Conservation (phyloP, 1,140 invertebrate genomes). For the Maniola jurtina region DNA sequence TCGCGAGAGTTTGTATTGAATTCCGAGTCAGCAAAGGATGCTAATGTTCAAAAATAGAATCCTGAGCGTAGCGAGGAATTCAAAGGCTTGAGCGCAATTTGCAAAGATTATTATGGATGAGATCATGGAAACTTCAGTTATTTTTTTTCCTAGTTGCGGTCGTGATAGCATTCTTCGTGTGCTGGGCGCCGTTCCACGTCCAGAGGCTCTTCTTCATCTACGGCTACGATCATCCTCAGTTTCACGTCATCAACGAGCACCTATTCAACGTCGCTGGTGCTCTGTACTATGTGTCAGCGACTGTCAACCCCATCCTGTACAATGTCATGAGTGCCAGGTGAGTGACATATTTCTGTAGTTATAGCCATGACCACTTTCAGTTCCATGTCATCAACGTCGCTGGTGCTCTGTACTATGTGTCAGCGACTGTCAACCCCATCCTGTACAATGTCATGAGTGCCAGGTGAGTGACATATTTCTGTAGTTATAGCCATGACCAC, state of each 20-base stretch:
- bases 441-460: constrained; percentile 95
- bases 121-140: too few relatives aligned
- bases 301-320: constrained; percentile 94
- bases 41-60: too few relatives aligned
- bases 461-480: constrained; percentile 40
- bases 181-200: constrained; percentile 97
- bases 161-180: constrained; percentile 96
- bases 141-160: constrained; percentile 87
- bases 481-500: constrained; percentile 68
- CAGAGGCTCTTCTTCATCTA: constrained; percentile 90
- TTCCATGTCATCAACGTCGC: constrained; percentile 85
- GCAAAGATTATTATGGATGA: too few relatives aligned
- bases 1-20: too few relatives aligned
- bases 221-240: constrained; percentile 81
- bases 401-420: constrained; percentile 92
- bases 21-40: too few relatives aligned
- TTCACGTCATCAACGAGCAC: constrained; percentile 85
- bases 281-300: constrained; percentile 91
- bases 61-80: too few relatives aligned
- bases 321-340: constrained; percentile 90
- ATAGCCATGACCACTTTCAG: constrained; percentile 78
- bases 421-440: constrained; percentile 92
- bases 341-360: constrained; percentile 6
- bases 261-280: constrained; percentile 90
- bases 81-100: too few relatives aligned